Evolutionary conservation across 2,888 invertebrate species (phyloP), one percentile per base, ranked within the genome.

Genomic region (Lasius platythorax): DNA sequence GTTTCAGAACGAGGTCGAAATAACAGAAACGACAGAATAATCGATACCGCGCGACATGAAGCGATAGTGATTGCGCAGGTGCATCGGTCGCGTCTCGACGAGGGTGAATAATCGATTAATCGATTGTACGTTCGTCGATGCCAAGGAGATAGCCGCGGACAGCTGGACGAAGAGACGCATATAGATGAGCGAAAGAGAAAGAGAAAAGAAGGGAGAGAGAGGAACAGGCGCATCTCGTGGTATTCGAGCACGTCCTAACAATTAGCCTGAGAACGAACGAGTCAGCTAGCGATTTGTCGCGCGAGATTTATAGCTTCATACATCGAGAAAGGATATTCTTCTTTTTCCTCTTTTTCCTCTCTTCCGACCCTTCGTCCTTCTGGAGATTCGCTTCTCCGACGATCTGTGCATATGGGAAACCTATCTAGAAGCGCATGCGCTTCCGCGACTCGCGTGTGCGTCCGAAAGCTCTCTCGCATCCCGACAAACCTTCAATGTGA

Each of bases 291-390:
- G 90, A 93, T 93, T 93, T 93, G 93, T 93, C 93, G 89, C 89
- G 82, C 70, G 89, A 92, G 92, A 93, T 93, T 93, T 93, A 93
- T 93, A 89, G 92, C 93, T 93, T 93, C 93, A 92, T 93, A 92
- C 92, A 92, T 90, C 88, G 89, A 70, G 87, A 73, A 85, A 72
- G 84, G 67, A 68, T 23, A 0, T 64, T 63, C 68, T 75, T 73
- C 50, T 33, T 43, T 56, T 23, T 23, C 23, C 23, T 23, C 23
- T 23, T 23, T 33, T 72, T n/a, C 28, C 63, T 72, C 68, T 78
- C 67, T 74, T 64, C 79, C 58, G 50, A 23, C 61, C 50, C 72
- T 58, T 72, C 72, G 56, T 70, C 58, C 53, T 50, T 78, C 68
- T 73, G 56, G 50, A 83, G 74, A 82, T 70, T 56, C 63, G 58